Evolutionary conservation across 2,888 invertebrate species (phyloP).

Genomic region (Eupithecia inturbata): DNA sequence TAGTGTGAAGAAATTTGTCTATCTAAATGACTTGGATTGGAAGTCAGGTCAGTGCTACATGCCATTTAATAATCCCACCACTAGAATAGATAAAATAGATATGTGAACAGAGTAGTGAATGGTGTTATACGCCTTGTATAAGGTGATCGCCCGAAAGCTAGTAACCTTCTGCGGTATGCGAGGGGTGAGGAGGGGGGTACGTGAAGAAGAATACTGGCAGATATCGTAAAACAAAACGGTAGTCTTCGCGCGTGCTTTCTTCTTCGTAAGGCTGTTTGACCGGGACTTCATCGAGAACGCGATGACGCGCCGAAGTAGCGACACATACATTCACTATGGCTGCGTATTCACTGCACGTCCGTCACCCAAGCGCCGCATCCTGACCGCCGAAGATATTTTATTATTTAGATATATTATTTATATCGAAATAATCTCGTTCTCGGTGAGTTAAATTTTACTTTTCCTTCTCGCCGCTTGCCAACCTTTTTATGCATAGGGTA

Average conservation of each 20-base stretch:
- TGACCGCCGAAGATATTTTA: background rate
- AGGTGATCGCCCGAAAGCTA: background rate
- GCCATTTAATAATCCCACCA: background rate
- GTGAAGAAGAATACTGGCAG: background rate
- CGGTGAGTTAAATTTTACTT: background rate
- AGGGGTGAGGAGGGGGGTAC: background rate
- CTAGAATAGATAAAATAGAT: background rate
- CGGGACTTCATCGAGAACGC: background rate
- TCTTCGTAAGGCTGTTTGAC: background rate
- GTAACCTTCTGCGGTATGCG: background rate
- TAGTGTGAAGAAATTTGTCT: background rate
- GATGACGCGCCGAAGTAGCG: background rate
- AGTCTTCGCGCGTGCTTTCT: background rate
- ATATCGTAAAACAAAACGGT: background rate
- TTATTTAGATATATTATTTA: too few species aligned
- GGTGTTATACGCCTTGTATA: background rate
- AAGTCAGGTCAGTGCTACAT: background rate
- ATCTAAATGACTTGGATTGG: background rate
- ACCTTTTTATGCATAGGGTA: background rate
- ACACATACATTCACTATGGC: background rate
- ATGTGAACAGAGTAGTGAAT: background rate
- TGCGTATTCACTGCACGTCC: background rate
- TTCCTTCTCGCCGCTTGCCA: background rate
- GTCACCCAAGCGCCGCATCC: background rate
- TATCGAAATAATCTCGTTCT: background rate